A percentile compares a stretch with the other conserved stretches of the same genome.
Evolutionary conservation across 2,113 vertebrate species (phyloP).

Genomic region (Pheucticus melanocephalus): DNA sequence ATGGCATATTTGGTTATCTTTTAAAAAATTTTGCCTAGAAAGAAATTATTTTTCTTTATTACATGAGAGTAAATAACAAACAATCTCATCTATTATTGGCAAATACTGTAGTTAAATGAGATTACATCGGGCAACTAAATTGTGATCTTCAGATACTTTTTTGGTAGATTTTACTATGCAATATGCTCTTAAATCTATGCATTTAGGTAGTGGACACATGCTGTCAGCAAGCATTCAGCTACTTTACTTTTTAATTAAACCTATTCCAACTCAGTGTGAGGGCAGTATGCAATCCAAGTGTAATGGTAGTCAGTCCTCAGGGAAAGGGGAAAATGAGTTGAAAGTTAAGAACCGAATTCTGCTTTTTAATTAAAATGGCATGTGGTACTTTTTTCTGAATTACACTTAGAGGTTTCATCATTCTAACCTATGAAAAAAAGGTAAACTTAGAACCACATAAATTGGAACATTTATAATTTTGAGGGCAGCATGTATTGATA

Average conservation of each 20-base stretch:
- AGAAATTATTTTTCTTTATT: not conserved
- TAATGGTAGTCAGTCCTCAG: not conserved
- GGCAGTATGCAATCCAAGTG: not conserved
- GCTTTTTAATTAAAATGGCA: not conserved
- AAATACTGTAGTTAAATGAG: not conserved
- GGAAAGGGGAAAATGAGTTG: not conserved
- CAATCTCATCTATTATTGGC: not conserved
- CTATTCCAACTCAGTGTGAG: not conserved
- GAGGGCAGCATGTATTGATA: not conserved
- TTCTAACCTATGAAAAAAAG: not conserved
- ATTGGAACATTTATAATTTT: not conserved
- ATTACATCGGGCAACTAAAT: not conserved
- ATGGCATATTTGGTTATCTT: not conserved
- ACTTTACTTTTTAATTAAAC: not conserved
- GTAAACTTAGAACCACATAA: not conserved
- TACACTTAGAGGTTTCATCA: not conserved
- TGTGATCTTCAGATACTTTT: not conserved
- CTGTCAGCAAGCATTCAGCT: not conserved
- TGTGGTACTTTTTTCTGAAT: not conserved
- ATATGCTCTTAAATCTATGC: not conserved
- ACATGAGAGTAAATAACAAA: not conserved
- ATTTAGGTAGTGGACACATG: not conserved
- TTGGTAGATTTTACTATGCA: not conserved
- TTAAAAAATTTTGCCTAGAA: not conserved
- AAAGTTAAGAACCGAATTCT: not conserved